Evolutionary conservation across 2,113 vertebrate genomes (phyloP).

Genomic region (Uria aalge): DNA sequence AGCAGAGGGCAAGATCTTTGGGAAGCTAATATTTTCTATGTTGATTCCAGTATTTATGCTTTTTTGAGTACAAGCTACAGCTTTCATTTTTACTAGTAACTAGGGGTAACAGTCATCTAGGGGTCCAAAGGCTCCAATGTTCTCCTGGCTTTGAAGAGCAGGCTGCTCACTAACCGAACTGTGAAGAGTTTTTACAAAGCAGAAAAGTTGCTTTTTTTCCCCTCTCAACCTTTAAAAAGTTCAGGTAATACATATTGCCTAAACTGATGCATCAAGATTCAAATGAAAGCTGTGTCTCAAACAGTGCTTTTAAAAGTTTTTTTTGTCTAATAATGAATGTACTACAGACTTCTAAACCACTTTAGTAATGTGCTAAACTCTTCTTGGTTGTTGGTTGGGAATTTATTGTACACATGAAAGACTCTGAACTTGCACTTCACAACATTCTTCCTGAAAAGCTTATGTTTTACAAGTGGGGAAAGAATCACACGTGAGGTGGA

Average conservation of each 20-base stretch:
- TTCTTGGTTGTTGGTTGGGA: not conserved
- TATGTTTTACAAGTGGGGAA: not conserved
- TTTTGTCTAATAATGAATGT: not conserved
- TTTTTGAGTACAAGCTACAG: not conserved
- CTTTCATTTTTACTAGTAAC: not conserved
- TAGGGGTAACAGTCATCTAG: not conserved
- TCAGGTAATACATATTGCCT: not conserved
- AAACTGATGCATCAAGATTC: not conserved
- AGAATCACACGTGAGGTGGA: not conserved
- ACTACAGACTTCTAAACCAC: not conserved
- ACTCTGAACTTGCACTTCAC: not conserved
- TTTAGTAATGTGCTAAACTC: not conserved
- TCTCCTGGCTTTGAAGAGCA: not conserved
- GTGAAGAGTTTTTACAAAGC: not conserved
- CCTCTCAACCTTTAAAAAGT: not conserved
- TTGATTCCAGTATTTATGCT: not conserved
- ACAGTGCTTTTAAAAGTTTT: not conserved
- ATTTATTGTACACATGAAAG: not conserved
- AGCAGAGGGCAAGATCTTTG: not conserved
- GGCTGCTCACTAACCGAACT: not conserved
- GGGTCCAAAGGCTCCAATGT: not conserved
- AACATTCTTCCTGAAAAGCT: not conserved
- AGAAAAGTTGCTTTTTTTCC: not conserved
- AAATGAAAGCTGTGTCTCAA: not conserved
- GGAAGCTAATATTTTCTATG: not conserved